phyloP scores from a whole-genome alignment of 2,888 invertebrate species.

The Agrochola litura region DNA sequence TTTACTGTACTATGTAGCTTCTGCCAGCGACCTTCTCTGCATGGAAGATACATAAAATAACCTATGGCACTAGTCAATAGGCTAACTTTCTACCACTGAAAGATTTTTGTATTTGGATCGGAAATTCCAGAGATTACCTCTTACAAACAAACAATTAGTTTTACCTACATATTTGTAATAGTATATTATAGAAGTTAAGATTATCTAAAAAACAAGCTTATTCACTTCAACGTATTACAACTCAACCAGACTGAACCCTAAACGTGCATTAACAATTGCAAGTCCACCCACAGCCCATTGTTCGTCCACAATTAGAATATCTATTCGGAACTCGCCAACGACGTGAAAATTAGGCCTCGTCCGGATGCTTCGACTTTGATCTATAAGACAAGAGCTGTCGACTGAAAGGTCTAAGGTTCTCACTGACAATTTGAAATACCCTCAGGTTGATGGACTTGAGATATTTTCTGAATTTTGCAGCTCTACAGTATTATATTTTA shows the following conservation, averaged over 20 bases:
- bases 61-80: not conserved
- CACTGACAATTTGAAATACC: slow-evolving; percentile 29
- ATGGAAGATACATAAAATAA: not conserved
- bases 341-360: slow-evolving; percentile 30
- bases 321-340: not conserved
- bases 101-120: too few species aligned
- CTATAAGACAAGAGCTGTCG: slow-evolving; percentile 35
- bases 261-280: not conserved
- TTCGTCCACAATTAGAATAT: slow-evolving; percentile 18
- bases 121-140: too few species aligned
- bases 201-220: not conserved
- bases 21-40: not conserved
- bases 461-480: slow-evolving; percentile 13
- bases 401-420: slow-evolving; percentile 9
- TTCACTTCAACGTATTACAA: not conserved
- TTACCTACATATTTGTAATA: not conserved
- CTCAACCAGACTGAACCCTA: not conserved
- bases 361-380: slow-evolving; percentile 34
- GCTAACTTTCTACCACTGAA: too few species aligned
- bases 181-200: not conserved
- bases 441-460: slow-evolving; percentile 8
- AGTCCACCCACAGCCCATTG: not conserved
- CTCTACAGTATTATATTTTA: not conserved
- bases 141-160: not conserved
- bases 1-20: not conserved